phyloP scores from a whole-genome alignment of 2,113 vertebrate species.

The Oreochromis tanganicae region DNA sequence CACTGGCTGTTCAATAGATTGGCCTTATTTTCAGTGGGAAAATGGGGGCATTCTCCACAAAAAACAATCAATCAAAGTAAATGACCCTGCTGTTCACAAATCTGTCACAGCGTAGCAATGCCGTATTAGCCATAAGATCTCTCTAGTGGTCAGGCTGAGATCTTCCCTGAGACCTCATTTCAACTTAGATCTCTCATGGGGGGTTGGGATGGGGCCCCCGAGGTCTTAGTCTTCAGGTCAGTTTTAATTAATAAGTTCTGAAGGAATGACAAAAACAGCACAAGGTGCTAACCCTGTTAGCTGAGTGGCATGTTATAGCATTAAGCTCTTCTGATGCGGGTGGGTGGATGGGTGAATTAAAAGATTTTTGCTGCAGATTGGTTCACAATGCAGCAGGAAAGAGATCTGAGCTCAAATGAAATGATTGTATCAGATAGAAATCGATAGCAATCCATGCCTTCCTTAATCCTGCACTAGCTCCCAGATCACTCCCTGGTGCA shows the following conservation, averaged over 20 bases:
- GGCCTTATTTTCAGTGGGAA: conserved; percentile 56
- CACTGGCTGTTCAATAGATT: conserved; percentile 48
- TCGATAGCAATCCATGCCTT: conserved; percentile 77
- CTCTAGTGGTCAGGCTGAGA: conserved; percentile 28
- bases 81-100: conserved; percentile 53
- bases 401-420: conserved; percentile 75
- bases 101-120: conserved; percentile 26
- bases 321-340: conserved; percentile 29
- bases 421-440: conserved; percentile 82
- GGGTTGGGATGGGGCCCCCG: background rate
- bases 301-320: conserved; percentile 42
- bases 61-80: conserved; percentile 67
- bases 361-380: conserved; percentile 66
- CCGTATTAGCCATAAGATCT: conserved; percentile 35
- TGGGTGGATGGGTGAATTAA: conserved; percentile 53
- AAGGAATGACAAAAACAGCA: conserved; percentile 62
- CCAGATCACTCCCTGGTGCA: conserved; percentile 68
- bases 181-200: conserved; percentile 36
- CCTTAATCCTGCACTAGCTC: conserved; percentile 72
- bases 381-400: conserved; percentile 60
- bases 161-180: conserved; percentile 56
- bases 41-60: conserved; percentile 35
- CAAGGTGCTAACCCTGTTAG: conserved; percentile 69
- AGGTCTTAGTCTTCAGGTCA: conserved; percentile 34
- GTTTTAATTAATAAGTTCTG: conserved; percentile 73